Evolutionary conservation across 1,140 invertebrate species (phyloP).

Genomic region (Drosophila equinoxialis): DNA sequence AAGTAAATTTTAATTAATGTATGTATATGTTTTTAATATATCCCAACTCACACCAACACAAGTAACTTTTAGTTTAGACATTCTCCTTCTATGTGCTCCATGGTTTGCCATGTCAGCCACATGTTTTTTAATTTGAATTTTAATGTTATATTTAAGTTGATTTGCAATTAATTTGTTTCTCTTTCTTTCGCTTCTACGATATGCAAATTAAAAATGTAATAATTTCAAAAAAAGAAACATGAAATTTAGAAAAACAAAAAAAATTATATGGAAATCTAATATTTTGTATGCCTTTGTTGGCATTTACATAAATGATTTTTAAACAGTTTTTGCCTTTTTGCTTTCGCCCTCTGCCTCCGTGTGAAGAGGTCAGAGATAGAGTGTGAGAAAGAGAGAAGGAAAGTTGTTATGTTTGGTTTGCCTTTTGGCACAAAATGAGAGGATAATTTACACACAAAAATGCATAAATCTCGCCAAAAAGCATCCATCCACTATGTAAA

Average conservation of each 20-base stretch:
- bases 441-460: conserved; percentile 43
- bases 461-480: conserved; percentile 47
- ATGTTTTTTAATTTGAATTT: conserved; percentile 52
- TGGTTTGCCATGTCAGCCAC: conserved; percentile 11
- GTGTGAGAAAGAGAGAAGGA: conserved; percentile 22
- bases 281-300: conserved; percentile 13
- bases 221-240: conserved; percentile 31
- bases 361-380: conserved; percentile 2
- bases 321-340: conserved; percentile 28
- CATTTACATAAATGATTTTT: conserved; percentile 63
- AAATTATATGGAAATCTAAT: conserved; percentile 39
- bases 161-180: conserved; percentile 50
- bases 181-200: conserved; percentile 40
- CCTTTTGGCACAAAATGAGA: conserved; percentile 35
- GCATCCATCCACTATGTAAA: not conserved
- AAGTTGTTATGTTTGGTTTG: conserved; percentile 6
- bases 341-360: conserved; percentile 13
- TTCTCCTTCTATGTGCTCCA: not conserved
- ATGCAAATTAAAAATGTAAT: conserved; percentile 49
- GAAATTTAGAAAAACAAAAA: not conserved
- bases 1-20: not conserved
- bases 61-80: not conserved
- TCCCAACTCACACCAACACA: not conserved
- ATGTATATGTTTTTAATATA: not conserved
- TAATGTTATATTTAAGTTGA: conserved; percentile 49